Conservation (phyloP, 2,797 vertebrate genomes). For the Notolabrus celidotus region DNA sequence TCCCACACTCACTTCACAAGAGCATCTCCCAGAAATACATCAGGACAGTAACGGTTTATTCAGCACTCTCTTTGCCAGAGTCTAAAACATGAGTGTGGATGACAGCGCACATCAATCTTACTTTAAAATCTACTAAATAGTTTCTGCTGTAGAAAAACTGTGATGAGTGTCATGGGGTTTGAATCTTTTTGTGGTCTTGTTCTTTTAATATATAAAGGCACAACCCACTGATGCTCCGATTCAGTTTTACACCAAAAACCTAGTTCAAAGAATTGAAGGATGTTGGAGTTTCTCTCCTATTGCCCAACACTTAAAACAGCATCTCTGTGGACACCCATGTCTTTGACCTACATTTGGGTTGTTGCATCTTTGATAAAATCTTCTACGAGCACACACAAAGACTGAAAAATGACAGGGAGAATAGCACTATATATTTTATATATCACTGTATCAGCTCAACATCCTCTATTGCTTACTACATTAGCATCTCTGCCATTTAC, state of each 20-base stretch:
- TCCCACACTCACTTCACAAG: slow-evolving; percentile 22
- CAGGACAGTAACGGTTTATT: slow-evolving; percentile 5
- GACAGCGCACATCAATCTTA: not conserved
- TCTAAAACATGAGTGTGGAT: slow-evolving; percentile 8
- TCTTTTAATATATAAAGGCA: slow-evolving; percentile 1
- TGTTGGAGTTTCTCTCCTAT: not conserved
- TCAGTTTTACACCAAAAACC: slow-evolving; percentile 16
- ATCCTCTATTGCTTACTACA: not conserved
- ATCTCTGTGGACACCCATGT: no score
- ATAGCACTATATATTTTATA: no score
- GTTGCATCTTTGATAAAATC: no score
- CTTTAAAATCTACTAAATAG: not conserved
- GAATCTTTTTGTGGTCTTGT: slow-evolving; percentile 1
- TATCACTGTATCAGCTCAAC: not conserved
- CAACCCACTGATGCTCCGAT: slow-evolving; percentile 3
- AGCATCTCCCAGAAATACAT: slow-evolving; percentile 17
- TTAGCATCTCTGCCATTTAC: slow-evolving; percentile 7
- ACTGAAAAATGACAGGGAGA: not conserved
- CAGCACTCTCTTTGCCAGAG: not conserved
- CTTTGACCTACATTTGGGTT: no score
- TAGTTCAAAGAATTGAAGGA: slow-evolving; percentile 23
- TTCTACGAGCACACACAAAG: not conserved
- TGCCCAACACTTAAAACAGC: no score
- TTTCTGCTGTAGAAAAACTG: slow-evolving; percentile 7
- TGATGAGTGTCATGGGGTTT: not conserved